Base-by-base conservation (phyloP, 2,113 vertebrate genomes). In the Herpetotheres cachinnans region DNA sequence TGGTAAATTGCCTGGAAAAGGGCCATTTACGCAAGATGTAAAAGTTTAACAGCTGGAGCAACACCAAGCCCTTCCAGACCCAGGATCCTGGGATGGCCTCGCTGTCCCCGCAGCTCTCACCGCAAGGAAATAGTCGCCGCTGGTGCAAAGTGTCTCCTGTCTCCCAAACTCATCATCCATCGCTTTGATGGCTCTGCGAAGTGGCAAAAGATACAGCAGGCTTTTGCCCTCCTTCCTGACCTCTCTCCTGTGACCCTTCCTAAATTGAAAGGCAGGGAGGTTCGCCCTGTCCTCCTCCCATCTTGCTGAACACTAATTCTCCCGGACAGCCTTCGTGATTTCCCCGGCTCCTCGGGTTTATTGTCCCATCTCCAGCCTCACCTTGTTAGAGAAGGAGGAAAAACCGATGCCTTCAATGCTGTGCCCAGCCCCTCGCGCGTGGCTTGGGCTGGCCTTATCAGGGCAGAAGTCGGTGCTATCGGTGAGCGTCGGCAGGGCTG, bases 401-500 rank as follows among this genome's bases (percentile, higher is more conserved):
- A 81, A 86, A 10, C 1, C 4, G 16, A 66, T 38, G 56, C 40
- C 58, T 89, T 19, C 19, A 54, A 19, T 13, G 32, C 40, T 21
- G 50, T 21, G n/a, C 27, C 82, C 1, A 0, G 24, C 17, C 21
- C 36, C 22, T 46, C 25, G 34, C 18, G 70, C 38, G 70, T 13
- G 46, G 27, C 69, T 79, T 52, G 52, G 78, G 50, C 47, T 74
- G 61, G 36, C n/a, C 52, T 78, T 27, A 40, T 56, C 80, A 20
- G 47, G 24, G 36, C 69, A 71, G 19, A 40, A 90, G 46, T 59
- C 0, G 0, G 18, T 38, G 19, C 93, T 76, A 89, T 46, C 40
- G 2, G 42, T 0, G 50, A 78, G 74, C 0, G 0, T 36, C 2
- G 34, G n/a, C 89, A 93, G 49, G 58, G 26, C 61, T 46, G 13